Percentiles rank a stretch among this genome's conserved stretches.
These are phyloP conservation scores for Hormiphora californensis DNA, from an alignment of 37 sponge, comb jelly and placozoan genomes.

Conservation along the genomic window DNA sequence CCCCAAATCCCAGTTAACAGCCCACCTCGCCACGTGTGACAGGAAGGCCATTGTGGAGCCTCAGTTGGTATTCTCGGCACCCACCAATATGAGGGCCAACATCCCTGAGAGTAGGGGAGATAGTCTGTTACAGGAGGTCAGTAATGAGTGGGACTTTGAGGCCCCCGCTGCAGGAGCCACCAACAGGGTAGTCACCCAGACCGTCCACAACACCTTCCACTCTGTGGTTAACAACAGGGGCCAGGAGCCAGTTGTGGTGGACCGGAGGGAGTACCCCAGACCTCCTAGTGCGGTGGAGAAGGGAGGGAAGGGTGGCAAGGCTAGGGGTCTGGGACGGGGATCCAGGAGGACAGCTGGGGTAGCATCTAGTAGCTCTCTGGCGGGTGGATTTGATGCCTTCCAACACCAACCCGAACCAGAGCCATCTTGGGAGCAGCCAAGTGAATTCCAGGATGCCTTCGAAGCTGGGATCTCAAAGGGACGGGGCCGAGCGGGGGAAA, in stretches of 20 bases:
- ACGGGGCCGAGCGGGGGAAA: no score
- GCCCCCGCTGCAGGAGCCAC: slow-evolving; percentile 5
- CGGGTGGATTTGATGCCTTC: no score
- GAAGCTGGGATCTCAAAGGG: no score
- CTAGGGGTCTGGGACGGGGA: no score
- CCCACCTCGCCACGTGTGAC: background rate
- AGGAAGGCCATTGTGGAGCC: slow-evolving; percentile 34
- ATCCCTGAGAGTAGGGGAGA: slow-evolving; percentile 8
- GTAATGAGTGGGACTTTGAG: slow-evolving; percentile 36
- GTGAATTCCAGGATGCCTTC: no score
- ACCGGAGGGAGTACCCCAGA: no score
- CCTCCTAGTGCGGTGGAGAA: no score
- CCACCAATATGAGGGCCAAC: background rate
- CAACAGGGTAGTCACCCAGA: slow-evolving; percentile 7
- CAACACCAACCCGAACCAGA: no score
- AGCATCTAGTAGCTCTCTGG: no score
- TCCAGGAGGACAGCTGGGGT: no score
- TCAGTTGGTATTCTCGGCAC: background rate
- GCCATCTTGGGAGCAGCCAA: no score
- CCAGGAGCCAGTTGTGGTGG: background rate
- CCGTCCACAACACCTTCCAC: slow-evolving; percentile 20
- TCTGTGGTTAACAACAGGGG: background rate
- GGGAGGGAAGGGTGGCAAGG: no score
- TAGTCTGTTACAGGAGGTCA: background rate
- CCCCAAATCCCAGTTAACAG: background rate